phyloP scores from a whole-genome alignment of 2,113 vertebrate genomes.

The Amphilophus citrinellus region DNA sequence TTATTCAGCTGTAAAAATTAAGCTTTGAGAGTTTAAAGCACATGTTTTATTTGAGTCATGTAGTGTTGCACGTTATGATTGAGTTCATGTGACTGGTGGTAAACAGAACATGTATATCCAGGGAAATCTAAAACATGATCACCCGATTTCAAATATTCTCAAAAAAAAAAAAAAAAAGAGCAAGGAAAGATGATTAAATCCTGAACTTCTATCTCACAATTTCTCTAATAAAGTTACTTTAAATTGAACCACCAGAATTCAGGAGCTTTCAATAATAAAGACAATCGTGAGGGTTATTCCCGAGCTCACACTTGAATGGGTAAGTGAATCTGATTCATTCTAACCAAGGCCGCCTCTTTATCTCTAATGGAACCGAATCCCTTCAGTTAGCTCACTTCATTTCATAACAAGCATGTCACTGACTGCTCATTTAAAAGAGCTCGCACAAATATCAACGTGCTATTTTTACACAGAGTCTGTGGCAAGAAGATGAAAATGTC shows the following conservation, averaged over 20 bases:
- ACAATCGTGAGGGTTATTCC: background rate
- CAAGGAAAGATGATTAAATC: constrained; percentile 5
- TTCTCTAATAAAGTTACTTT: background rate
- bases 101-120: background rate
- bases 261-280: background rate
- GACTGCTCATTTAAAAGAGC: constrained; percentile 21
- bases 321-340: background rate
- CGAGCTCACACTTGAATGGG: background rate
- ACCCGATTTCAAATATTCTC: background rate
- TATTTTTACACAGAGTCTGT: constrained; percentile 16
- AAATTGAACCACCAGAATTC: background rate
- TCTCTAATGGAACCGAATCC: background rate
- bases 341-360: background rate
- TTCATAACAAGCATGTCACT: background rate
- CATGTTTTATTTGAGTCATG: constrained; percentile 40
- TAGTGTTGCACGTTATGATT: constrained; percentile 7
- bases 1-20: constrained; percentile 57
- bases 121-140: constrained; percentile 6
- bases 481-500: constrained; percentile 41
- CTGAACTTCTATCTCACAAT: background rate
- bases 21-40: constrained; percentile 30
- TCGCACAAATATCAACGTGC: constrained; percentile 6
- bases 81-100: background rate
- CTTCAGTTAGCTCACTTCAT: background rate
- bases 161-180: constrained; percentile 9